Conservation (phyloP, 2,888 invertebrate genomes). For the Drosophila leonis region DNA sequence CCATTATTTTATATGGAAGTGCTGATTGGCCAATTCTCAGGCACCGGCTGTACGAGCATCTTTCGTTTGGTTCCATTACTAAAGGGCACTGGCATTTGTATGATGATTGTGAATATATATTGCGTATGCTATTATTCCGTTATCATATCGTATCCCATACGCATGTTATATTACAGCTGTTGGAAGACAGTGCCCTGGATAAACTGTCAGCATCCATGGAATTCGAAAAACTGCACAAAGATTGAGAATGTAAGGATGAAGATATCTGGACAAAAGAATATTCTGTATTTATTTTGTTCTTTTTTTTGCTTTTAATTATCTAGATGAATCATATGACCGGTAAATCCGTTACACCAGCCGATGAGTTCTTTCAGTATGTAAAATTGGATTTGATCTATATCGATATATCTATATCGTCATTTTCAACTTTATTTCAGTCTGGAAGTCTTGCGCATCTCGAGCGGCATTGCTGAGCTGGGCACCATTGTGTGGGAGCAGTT, state of each 20-base stretch:
- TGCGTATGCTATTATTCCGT: conserved; percentile 94
- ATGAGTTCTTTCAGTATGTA: conserved; percentile 93
- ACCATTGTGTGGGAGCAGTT: conserved; percentile 93
- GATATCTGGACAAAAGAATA: background rate
- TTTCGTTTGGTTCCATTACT: conserved; percentile 93
- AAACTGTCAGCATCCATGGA: conserved; percentile 92
- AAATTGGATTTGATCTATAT: background rate
- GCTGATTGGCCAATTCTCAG: conserved; percentile 93
- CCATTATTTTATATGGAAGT: conserved; percentile 96
- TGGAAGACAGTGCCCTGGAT: conserved; percentile 91
- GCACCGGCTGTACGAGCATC: conserved; percentile 92
- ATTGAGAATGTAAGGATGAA: conserved; percentile 63
- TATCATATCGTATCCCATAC: conserved; percentile 93
- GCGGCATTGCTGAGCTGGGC: conserved; percentile 91
- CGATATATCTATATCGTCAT: background rate
- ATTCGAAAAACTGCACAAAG: conserved; percentile 90
- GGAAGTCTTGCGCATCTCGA: conserved; percentile 91
- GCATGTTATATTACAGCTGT: conserved; percentile 91
- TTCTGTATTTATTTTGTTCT: background rate
- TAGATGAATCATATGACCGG: conserved; percentile 13
- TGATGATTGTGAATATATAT: conserved; percentile 92
- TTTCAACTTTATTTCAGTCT: conserved; percentile 87
- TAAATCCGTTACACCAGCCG: conserved; percentile 88
- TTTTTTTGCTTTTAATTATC: background rate
- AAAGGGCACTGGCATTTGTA: conserved; percentile 95